Conservation (phyloP, 2,797 vertebrate species). For the Leptatherina wallacei region DNA sequence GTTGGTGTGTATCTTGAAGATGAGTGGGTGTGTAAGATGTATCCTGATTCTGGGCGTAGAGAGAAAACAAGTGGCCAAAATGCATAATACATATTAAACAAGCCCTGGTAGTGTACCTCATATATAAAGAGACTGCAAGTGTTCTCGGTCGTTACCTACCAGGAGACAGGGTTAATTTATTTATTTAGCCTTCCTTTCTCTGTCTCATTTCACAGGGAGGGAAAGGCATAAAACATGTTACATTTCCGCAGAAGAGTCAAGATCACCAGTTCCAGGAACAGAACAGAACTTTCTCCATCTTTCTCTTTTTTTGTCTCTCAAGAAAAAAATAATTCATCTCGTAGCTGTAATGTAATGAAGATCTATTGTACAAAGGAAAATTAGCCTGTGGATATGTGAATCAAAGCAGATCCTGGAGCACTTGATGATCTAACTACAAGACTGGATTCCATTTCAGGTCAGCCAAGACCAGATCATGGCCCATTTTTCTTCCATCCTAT, state of each 20-base stretch:
- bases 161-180: conserved; percentile 35
- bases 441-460: conserved; percentile 15
- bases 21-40: conserved; percentile 12
- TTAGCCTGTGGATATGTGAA: conserved; percentile 23
- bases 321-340: conserved; percentile 6
- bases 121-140: conserved; percentile 34
- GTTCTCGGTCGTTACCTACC: conserved; percentile 37
- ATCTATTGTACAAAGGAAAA: conserved; percentile 21
- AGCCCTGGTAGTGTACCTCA: conserved; percentile 23
- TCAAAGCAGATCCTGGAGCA: conserved; percentile 29
- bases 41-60: conserved; percentile 24
- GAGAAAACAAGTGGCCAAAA: conserved; percentile 45
- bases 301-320: conserved; percentile 11
- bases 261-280: conserved; percentile 52
- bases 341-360: conserved; percentile 32
- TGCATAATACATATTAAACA: conserved; percentile 44
- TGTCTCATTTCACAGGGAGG: conserved; percentile 46
- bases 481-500: conserved; percentile 16
- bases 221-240: conserved; percentile 44
- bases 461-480: conserved; percentile 1
- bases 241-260: conserved; percentile 49
- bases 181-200: conserved; percentile 51
- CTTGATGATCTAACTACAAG: conserved; percentile 11
- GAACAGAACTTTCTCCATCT: not conserved
- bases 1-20: conserved; percentile 8